phyloP scores from a whole-genome alignment of 2,888 invertebrate species.

The Lasioglossum malachurum region DNA sequence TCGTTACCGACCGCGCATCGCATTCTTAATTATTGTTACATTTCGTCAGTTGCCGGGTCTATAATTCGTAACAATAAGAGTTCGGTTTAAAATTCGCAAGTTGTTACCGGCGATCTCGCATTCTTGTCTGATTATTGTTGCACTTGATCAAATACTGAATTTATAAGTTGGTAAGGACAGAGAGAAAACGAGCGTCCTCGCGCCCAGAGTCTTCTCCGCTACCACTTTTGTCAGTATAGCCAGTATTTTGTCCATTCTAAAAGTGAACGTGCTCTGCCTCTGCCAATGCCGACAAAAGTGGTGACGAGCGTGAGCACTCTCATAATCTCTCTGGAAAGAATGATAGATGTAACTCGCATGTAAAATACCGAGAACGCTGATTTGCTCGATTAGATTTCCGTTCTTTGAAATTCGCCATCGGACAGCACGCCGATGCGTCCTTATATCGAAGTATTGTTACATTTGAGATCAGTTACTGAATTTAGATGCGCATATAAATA shows the following conservation, averaged over 20 bases:
- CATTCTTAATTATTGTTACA: not conserved
- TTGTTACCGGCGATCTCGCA: conserved; percentile 25
- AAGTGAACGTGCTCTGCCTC: no score
- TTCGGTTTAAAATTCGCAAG: not conserved
- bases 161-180: no score
- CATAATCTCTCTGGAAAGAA: no score
- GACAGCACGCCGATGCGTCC: not conserved
- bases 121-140: conserved; percentile 14
- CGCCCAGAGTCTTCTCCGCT: no score
- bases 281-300: no score
- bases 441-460: conserved; percentile 19
- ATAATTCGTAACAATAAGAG: not conserved
- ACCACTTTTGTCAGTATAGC: no score
- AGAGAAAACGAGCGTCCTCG: no score
- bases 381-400: not conserved
- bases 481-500: conserved; percentile 20
- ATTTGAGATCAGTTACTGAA: conserved; percentile 18
- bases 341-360: not conserved
- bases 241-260: no score
- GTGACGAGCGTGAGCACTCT: no score
- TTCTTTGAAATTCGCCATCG: not conserved
- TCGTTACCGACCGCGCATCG: not conserved
- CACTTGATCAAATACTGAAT: not conserved
- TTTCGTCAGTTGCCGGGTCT: not conserved
- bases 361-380: not conserved